Percentiles rank a stretch among this genome's conserved stretches.
phyloP scores from a whole-genome alignment of 2,797 vertebrate species.

The Sylvilagus floridanus region DNA sequence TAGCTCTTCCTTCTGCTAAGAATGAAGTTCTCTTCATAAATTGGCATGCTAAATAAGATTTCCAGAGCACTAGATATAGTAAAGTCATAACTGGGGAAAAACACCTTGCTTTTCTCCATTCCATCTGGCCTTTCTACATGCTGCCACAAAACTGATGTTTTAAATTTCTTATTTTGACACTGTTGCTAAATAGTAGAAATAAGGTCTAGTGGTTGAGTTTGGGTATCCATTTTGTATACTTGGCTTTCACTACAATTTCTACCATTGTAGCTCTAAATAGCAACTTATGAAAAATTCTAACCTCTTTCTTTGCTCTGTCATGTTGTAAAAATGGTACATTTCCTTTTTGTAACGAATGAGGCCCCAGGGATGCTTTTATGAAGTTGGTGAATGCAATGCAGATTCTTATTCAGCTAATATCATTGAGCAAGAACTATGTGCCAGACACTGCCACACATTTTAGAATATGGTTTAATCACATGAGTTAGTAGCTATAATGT shows the following conservation, averaged over 20 bases:
- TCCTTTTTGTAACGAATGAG: conserved; percentile 8
- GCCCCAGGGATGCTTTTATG: not conserved
- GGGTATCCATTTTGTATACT: not conserved
- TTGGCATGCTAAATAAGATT: not conserved
- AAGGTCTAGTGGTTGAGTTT: not conserved
- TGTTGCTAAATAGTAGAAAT: not conserved
- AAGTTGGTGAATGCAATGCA: not conserved
- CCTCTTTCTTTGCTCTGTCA: not conserved
- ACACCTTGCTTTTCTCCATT: not conserved
- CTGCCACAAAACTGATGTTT: conserved; percentile 37
- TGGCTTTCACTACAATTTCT: conserved; percentile 5
- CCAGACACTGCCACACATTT: not conserved
- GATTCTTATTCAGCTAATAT: not conserved
- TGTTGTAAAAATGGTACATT: not conserved
- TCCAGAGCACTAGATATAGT: not conserved
- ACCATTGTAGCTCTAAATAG: not conserved
- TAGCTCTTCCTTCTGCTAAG: not conserved
- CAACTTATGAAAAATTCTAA: conserved; percentile 14
- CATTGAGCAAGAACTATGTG: not conserved
- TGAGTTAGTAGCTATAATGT: not conserved
- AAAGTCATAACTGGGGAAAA: not conserved
- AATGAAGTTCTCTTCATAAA: not conserved
- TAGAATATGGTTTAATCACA: not conserved
- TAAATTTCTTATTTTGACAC: not conserved
- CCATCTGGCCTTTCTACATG: not conserved